Evolutionary conservation across 2,797 vertebrate species (phyloP), one percentile per base, ranked within the genome.

Genomic region (Dallia pectoralis): DNA sequence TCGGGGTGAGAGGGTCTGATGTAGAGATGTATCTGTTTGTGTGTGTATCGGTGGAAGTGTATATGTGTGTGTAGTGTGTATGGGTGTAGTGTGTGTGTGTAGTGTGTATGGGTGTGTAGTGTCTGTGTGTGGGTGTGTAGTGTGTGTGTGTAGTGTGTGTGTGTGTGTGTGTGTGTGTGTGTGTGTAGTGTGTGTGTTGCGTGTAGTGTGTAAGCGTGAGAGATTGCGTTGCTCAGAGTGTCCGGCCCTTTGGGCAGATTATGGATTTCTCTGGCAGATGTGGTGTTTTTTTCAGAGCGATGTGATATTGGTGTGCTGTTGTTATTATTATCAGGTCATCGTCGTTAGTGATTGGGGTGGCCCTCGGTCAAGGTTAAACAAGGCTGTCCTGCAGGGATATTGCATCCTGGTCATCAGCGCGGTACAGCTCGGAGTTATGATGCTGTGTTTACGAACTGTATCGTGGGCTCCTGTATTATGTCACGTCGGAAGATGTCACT

Each of bases 201-300:
- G n/a, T n/a, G n/a, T n/a, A n/a, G 56, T 27, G 70, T 63, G 59
- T 63, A 59, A 64, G 69, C 30, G 30, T 16, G n/a, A 49, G 61
- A 44, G 27, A 70, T 75, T 75, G 48, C 25, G 25, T 56, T 70
- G 74, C 36, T 68, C 53, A 66, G 68, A 73, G 68, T 74, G 67
- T 70, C 14, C 25, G 40, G 61, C 25, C 61, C 47, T 74, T 48
- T 59, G 33, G 78, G 74, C 77, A 79, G 73, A 85, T 81, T 73
- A 81, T 75, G 72, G 84, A 79, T 78, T 81, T 77, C 77, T 77
- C 81, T 74, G 79, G 82, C 79, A 88, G 81, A 86, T 64, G 69
- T 74, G 78, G 48, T 63, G 73, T 40, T 61, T 40, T 61, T 85
- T 85, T 84, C 74, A 77, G 59, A 76, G 82, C 66, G 49, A 79